phyloP scores from a whole-genome alignment of 2,113 vertebrate genomes.

The Procapra przewalskii region DNA sequence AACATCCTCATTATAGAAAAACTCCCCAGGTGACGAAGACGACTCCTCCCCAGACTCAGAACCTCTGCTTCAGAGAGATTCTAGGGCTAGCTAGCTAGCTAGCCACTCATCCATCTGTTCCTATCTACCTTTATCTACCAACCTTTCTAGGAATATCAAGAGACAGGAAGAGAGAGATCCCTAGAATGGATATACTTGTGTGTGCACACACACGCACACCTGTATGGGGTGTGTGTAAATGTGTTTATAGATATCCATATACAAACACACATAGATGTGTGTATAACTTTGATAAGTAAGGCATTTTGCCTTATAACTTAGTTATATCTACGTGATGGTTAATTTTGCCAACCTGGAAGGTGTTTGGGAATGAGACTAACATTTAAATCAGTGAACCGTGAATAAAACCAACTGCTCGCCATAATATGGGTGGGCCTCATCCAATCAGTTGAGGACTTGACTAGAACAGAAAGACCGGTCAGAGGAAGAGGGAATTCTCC shows the following conservation, averaged over 20 bases:
- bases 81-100: background rate
- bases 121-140: background rate
- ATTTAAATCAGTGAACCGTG: background rate
- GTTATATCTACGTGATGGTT: background rate
- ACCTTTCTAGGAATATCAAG: background rate
- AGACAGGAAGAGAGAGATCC: background rate
- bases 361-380: background rate
- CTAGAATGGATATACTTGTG: background rate
- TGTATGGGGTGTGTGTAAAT: background rate
- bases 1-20: background rate
- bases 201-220: accelerated
- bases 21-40: background rate
- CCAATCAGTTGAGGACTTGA: background rate
- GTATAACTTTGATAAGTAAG: background rate
- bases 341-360: background rate
- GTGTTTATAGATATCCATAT: background rate
- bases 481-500: background rate
- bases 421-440: background rate
- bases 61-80: background rate
- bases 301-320: background rate
- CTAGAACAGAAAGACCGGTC: background rate
- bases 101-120: background rate
- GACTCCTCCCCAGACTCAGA: background rate
- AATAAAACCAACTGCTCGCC: background rate
- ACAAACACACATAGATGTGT: background rate